These are phyloP conservation scores for Serrognathus titanus DNA, from an alignment of 2,888 invertebrate species.

Conservation along the genomic window DNA sequence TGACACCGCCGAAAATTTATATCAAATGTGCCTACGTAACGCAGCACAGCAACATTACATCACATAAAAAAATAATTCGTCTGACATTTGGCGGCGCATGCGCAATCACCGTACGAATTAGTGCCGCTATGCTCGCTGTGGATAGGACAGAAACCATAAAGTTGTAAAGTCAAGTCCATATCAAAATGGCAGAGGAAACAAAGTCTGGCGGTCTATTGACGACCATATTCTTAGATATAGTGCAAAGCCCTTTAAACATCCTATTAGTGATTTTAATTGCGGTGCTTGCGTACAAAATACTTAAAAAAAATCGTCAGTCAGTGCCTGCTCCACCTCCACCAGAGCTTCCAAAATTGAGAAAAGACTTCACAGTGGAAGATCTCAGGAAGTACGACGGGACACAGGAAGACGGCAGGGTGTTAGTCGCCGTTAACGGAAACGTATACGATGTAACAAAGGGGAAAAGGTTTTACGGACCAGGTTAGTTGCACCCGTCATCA, in stretches of 20 bases:
- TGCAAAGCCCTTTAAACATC: slow-evolving; percentile 70
- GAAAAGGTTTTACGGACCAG: slow-evolving; percentile 90
- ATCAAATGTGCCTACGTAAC: no score
- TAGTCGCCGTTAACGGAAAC: slow-evolving; percentile 91
- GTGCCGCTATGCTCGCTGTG: background rate
- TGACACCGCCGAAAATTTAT: no score
- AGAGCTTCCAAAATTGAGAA: slow-evolving; percentile 76
- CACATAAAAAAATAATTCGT: no score
- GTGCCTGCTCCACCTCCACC: slow-evolving; percentile 52
- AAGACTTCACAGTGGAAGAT: slow-evolving; percentile 89
- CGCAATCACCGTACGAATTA: background rate
- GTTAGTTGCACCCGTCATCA: slow-evolving; percentile 51
- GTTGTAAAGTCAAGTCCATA: slow-evolving; percentile 2
- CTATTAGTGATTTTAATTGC: slow-evolving; percentile 65
- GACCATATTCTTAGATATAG: slow-evolving; percentile 58
- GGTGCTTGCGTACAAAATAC: slow-evolving; percentile 72
- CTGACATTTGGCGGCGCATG: no score
- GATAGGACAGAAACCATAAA: background rate
- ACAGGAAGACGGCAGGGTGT: slow-evolving; percentile 80
- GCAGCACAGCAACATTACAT: no score
- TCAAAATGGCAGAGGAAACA: slow-evolving; percentile 42
- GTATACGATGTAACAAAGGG: slow-evolving; percentile 94
- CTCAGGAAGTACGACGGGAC: slow-evolving; percentile 82
- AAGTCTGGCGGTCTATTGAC: slow-evolving; percentile 41
- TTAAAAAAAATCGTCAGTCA: slow-evolving; percentile 54